Conservation (phyloP, 2,797 vertebrate genomes). For the Pterois miles region DNA sequence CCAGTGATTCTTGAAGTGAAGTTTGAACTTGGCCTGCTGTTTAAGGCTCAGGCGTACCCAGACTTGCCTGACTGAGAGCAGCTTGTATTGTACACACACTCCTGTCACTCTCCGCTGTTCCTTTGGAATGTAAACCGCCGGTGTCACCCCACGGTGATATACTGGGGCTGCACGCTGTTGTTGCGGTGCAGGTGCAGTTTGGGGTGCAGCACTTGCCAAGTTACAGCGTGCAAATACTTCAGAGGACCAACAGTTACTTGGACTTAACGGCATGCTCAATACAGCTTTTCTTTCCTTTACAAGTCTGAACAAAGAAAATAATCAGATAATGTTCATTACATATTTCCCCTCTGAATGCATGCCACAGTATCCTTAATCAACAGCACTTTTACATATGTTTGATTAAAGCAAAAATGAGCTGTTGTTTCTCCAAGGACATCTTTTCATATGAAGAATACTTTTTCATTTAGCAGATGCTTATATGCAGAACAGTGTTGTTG, state of each 20-base stretch:
- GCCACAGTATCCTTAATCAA: conserved; percentile 86
- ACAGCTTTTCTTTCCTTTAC: conserved; percentile 73
- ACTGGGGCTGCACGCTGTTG: conserved; percentile 26
- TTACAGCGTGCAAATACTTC: conserved; percentile 30
- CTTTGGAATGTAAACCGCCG: conserved; percentile 68
- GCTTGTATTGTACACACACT: conserved; percentile 68
- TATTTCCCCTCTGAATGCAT: conserved; percentile 86
- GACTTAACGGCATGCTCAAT: conserved; percentile 1
- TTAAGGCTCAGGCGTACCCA: conserved; percentile 63
- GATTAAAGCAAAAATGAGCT: conserved; percentile 95
- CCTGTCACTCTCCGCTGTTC: conserved; percentile 66
- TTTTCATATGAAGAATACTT: conserved; percentile 86
- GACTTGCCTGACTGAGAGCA: conserved; percentile 69
- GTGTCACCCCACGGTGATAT: conserved; percentile 37
- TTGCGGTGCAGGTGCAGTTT: conserved; percentile 61
- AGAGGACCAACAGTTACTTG: conserved; percentile 12
- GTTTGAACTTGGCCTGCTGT: conserved; percentile 71
- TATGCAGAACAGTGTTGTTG: conserved; percentile 87
- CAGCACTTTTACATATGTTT: conserved; percentile 91
- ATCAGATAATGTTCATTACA: conserved; percentile 87
- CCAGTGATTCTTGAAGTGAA: conserved; percentile 40
- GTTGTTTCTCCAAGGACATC: conserved; percentile 91
- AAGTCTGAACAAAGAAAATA: conserved; percentile 83
- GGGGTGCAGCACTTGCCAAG: conserved; percentile 26
- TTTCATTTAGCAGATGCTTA: conserved; percentile 85